Evolutionary conservation across 2,888 invertebrate species (phyloP).

Genomic region (Eubasilissa splendida): DNA sequence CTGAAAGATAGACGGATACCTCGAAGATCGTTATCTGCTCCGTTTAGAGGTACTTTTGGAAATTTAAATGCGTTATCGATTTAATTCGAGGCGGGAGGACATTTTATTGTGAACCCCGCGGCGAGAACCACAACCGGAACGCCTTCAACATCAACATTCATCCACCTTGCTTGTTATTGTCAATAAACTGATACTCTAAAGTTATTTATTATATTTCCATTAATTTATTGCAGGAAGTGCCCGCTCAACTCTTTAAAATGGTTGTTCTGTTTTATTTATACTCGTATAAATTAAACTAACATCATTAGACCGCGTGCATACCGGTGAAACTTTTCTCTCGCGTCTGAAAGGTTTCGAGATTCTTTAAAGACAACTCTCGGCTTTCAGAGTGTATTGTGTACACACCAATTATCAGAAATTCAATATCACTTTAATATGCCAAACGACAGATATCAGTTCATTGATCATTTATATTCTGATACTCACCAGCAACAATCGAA

Average conservation of each 20-base stretch:
- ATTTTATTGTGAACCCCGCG: constrained; percentile 26
- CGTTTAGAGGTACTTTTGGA: constrained; percentile 43
- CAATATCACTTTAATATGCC: too few relatives aligned
- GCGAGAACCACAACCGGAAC: background rate
- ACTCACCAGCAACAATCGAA: too few relatives aligned
- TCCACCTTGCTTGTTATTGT: constrained; percentile 14
- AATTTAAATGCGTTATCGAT: constrained; percentile 45
- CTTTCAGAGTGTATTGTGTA: too few relatives aligned
- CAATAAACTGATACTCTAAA: constrained; percentile 7
- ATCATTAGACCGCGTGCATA: too few relatives aligned
- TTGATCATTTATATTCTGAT: too few relatives aligned
- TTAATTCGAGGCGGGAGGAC: constrained; percentile 36
- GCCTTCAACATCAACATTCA: background rate
- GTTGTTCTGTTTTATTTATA: too few relatives aligned
- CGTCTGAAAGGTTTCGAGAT: too few relatives aligned
- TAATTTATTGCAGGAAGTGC: constrained; percentile 35
- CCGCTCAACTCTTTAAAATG: constrained; percentile 26
- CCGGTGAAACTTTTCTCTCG: too few relatives aligned
- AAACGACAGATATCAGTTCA: too few relatives aligned
- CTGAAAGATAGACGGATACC: constrained; percentile 7
- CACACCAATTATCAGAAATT: too few relatives aligned
- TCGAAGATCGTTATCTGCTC: constrained; percentile 38
- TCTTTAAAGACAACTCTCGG: too few relatives aligned
- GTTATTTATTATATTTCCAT: constrained; percentile 6
- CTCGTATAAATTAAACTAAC: too few relatives aligned